Evolutionary conservation across 2,113 vertebrate species (phyloP).

Genomic region (Romanogobio albipinnatus): DNA sequence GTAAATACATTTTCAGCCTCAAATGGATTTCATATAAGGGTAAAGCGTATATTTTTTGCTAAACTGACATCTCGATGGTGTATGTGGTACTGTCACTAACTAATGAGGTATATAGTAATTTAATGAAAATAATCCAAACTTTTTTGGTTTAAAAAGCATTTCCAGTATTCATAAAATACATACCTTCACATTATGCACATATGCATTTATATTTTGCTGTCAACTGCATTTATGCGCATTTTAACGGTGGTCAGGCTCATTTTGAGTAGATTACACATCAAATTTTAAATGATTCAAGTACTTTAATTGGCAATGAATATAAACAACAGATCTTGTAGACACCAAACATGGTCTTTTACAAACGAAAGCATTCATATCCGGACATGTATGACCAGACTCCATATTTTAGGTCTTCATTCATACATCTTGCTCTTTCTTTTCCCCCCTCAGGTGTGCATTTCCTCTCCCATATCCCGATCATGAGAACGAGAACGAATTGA

Average conservation of each 20-base stretch:
- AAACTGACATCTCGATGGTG: background rate
- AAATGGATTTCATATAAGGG: conserved; percentile 61
- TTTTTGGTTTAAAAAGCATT: background rate
- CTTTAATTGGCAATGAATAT: background rate
- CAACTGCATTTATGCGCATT: background rate
- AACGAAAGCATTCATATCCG: conserved; percentile 48
- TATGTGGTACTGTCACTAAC: background rate
- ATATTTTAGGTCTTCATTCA: conserved; percentile 36
- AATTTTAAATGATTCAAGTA: background rate
- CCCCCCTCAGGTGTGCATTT: conserved; percentile 36
- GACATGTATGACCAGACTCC: conserved; percentile 16
- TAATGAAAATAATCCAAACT: background rate
- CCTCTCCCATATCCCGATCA: background rate
- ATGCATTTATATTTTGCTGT: background rate
- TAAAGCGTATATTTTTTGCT: conserved; percentile 24
- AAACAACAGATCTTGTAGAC: conserved; percentile 13
- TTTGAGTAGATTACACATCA: background rate
- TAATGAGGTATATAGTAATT: background rate
- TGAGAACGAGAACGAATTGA: background rate
- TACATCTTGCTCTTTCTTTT: background rate
- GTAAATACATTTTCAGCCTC: conserved; percentile 75
- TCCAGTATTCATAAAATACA: background rate
- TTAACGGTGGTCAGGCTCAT: background rate
- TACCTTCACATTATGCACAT: too few species aligned
- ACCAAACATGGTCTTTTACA: conserved; percentile 41